Evolutionary conservation across 1,140 invertebrate species (phyloP), one percentile per base, ranked within the genome.

Genomic region (Drosophila equinoxialis): DNA sequence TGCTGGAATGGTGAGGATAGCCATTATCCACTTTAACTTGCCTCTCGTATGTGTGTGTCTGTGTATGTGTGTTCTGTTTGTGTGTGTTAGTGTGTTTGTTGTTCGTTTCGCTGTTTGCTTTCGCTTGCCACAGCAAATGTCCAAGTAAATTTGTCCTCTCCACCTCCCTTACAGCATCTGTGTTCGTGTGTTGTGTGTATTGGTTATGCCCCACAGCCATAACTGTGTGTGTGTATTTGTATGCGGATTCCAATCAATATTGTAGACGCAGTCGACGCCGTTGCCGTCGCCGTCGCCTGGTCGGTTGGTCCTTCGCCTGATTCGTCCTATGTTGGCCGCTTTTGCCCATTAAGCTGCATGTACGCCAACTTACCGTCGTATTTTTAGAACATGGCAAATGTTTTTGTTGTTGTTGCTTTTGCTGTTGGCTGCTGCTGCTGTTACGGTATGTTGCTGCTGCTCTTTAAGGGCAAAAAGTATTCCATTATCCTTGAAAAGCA

Each of bases 11-110:
- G 61, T 51, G 45, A 75, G 80, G 41, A 77, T 68, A 85, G 89
- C 84, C 80, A 87, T 87, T 87, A 87, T 87, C 84, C 84, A 89
- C 84, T 87, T 87, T 87, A 87, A 81, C 79, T 86, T 79, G 79
- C 65, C 81, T 67, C 82, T 65, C 77, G 59, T 60, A 67, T 78
- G 73, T 71, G 68, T 41, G 20, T 59, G 59, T 78, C 68, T 71
- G 68, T 41, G 20, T 59, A 54, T 17, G 17, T 17, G 17, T 66
- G 51, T 55, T 6, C 55, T 58, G 23, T 41, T 33, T 55, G 64
- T 58, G 20, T 59, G 11, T 71, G 64, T 60, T 59, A 68, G 66
- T 81, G 76, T 86, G 68, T 71, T 79, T 86, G 83, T 69, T 87
- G 83, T 77, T 87, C 83, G 79, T 72, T 87, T 87, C 70, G 83